A percentile compares a stretch with the other conserved stretches of the same genome.
These are phyloP conservation scores for Ameiurus melas DNA, from an alignment of 2,113 vertebrate genomes.

Conservation along the genomic window DNA sequence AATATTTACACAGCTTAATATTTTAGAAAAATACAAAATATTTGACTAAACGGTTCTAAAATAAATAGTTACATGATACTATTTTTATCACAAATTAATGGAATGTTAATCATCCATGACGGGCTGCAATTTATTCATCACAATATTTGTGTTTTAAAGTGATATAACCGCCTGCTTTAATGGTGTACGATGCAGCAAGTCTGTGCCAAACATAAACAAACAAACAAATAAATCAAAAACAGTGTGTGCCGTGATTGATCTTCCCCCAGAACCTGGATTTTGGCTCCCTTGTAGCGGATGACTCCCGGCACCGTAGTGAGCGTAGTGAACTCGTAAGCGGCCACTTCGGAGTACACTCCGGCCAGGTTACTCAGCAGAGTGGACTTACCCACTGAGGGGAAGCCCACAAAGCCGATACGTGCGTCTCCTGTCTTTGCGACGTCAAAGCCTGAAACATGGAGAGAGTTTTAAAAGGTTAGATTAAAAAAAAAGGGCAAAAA, in stretches of 20 bases:
- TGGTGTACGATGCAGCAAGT: not conserved
- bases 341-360: slow-evolving; percentile 97
- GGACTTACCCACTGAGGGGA: slow-evolving; percentile 96
- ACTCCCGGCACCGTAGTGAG: slow-evolving; percentile 95
- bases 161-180: not conserved
- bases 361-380: slow-evolving; percentile 96
- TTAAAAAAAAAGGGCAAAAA: not conserved
- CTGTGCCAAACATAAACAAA: not conserved
- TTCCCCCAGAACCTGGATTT: slow-evolving; percentile 84
- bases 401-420: slow-evolving; percentile 96
- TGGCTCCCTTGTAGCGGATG: slow-evolving; percentile 97
- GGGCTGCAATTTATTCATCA: not conserved
- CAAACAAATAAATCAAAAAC: not conserved
- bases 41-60: not conserved
- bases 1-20: not conserved
- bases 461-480: not conserved
- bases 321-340: slow-evolving; percentile 97
- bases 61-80: not conserved
- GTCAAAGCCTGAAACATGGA: slow-evolving; percentile 83
- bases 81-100: not conserved
- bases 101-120: not conserved
- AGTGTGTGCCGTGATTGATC: not conserved
- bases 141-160: not conserved
- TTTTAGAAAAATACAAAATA: not conserved
- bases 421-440: slow-evolving; percentile 98